A percentile compares a stretch with the other conserved stretches of the same genome.
These are phyloP conservation scores for Lycopodina hypogea DNA, from an alignment of 37 sponge, comb jelly and placozoan species.

Conservation along the genomic window DNA sequence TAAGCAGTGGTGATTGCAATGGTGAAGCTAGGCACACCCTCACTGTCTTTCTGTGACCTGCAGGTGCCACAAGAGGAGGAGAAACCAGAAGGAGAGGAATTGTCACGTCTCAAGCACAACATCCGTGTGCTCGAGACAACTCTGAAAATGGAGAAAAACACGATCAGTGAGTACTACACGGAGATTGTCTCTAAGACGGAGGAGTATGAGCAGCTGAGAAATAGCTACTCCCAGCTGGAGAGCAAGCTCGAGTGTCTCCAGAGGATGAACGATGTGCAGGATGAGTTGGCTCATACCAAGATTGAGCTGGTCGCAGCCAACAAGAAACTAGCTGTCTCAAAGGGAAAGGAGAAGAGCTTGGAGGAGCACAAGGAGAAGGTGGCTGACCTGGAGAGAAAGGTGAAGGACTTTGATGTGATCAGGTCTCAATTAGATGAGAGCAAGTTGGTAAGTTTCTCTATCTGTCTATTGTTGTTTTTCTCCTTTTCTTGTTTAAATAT, in stretches of 20 bases:
- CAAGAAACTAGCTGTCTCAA: neutral
- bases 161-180: conserved; percentile 17
- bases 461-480: neutral
- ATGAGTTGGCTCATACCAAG: conserved; percentile 33
- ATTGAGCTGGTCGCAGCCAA: conserved; percentile 6
- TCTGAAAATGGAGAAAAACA: conserved; percentile 21
- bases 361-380: conserved; percentile 12
- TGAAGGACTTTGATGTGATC: neutral
- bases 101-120: conserved; percentile 19
- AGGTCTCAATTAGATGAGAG: neutral
- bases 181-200: conserved; percentile 22
- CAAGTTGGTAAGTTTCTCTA: neutral
- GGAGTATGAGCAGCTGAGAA: neutral
- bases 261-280: conserved; percentile 38
- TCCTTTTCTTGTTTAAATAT: neutral
- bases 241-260: conserved; percentile 6
- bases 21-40: neutral
- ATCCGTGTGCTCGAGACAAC: conserved; percentile 27
- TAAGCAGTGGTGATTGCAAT: neutral
- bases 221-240: conserved; percentile 6
- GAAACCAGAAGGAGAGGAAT: conserved; percentile 5
- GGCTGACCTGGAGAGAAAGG: neutral
- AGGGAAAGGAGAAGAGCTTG: conserved; percentile 1
- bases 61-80: neutral
- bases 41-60: neutral